Evolutionary conservation across 2,113 vertebrate genomes (phyloP), one percentile per base, ranked within the genome.

Genomic region (Tretioscincus oriximinensis): DNA sequence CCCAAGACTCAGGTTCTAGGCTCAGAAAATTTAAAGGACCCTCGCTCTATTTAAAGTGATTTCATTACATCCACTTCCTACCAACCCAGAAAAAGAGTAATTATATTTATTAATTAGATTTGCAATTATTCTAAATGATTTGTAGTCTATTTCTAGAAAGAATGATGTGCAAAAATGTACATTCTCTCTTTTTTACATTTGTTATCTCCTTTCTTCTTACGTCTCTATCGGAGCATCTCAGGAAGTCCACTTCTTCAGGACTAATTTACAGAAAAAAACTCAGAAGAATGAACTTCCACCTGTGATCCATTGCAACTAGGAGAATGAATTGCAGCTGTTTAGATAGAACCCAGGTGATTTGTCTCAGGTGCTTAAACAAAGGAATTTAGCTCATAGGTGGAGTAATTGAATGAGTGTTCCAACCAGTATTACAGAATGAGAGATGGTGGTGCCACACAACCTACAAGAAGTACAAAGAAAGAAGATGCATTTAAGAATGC

Each of bases 311-410:
- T 58, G 14, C 54, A 66, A 68, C 31, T 10, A 24, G 26, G 64
- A 75, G 35, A 75, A 81, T 81, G 72, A 75, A 75, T 73, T 81
- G 31, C 72, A 41, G 47, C 29, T 71, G 29, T 75, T 75, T 41
- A n/a, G 65, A 58, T 41, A 60, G 4, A 68, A 64, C 51, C 28
- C 12, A n/a, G 63, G 26, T 81, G 72, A 81, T 75, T 81, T 67
- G 72, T 60, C 72, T 81, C 51, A 29, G 20, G 65, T 68, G 31
- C 26, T 81, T 69, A 41, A 68, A 29, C 73, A 26, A 61, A 75
- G 69, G 18, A n/a, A 69, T 76, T 41, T 68, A 60, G 49, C 31
- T 75, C 20, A 68, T 65, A 16, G 31, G 26, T 47, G 64, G 51
- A 49, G 75, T 63, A 71, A 71, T 71, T 79, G 54, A 81, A 67